phyloP scores from a whole-genome alignment of 2,113 vertebrate species.

The Rhabdomys dilectus region DNA sequence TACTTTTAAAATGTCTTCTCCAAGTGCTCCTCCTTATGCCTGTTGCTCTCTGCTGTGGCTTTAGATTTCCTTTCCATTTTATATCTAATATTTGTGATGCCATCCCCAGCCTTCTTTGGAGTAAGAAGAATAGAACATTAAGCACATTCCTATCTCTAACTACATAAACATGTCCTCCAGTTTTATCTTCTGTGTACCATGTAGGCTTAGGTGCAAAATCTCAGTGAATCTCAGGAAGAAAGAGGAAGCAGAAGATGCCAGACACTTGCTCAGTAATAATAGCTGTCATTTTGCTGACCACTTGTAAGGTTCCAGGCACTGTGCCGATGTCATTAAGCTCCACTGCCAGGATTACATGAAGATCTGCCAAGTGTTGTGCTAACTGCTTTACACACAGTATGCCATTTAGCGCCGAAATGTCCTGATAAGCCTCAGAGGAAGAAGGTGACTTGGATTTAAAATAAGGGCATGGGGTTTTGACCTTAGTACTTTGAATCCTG shows the following conservation, averaged over 20 bases:
- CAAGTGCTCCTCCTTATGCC: background rate
- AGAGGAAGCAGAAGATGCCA: background rate
- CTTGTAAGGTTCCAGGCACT: background rate
- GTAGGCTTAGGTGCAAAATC: background rate
- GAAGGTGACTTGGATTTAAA: constrained; percentile 15
- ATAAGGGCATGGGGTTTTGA: background rate
- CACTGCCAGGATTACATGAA: background rate
- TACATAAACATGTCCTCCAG: background rate
- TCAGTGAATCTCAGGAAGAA: background rate
- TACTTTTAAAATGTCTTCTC: background rate
- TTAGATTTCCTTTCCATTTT: background rate
- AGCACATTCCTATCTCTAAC: background rate
- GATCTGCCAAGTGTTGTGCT: background rate
- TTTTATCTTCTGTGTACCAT: background rate
- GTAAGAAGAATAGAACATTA: background rate
- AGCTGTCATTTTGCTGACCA: background rate
- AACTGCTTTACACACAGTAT: background rate
- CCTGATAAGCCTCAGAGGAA: background rate
- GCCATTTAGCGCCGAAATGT: background rate
- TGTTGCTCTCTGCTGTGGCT: background rate
- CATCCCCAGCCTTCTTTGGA: background rate
- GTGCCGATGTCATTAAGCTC: background rate
- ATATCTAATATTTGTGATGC: rapidly evolving
- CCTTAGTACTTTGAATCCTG: background rate
- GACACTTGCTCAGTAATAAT: background rate